phyloP scores from a whole-genome alignment of 2,888 invertebrate species.

The Noctuana brunneofusca region DNA sequence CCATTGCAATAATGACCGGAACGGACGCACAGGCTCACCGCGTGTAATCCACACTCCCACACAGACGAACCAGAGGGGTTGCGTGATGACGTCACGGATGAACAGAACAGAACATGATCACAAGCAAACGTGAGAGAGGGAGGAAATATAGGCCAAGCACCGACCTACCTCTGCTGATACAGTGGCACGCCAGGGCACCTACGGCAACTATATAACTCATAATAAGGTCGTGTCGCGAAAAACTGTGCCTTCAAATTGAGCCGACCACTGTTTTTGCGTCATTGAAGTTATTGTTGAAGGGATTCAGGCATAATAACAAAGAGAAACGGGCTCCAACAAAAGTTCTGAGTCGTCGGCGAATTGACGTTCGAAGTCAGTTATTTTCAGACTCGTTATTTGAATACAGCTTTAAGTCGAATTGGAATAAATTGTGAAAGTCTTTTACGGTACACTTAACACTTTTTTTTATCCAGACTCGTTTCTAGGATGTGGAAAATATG shows the following conservation, averaged over 20 bases:
- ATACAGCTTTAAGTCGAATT: constrained; percentile 27
- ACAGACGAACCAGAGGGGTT: constrained; percentile 55
- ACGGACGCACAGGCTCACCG: constrained; percentile 44
- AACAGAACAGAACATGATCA: constrained; percentile 51
- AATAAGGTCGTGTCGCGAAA: constrained; percentile 45
- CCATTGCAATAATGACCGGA: constrained; percentile 52
- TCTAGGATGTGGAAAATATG: too few relatives aligned
- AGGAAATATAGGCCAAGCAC: constrained; percentile 79
- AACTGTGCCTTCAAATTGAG: constrained; percentile 41
- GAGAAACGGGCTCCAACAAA: constrained; percentile 21
- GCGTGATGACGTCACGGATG: constrained; percentile 74
- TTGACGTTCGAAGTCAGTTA: constrained; percentile 15
- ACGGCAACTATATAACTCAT: constrained; percentile 58
- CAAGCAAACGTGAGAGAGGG: constrained; percentile 49
- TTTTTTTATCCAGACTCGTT: neutral
- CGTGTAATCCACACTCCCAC: constrained; percentile 62
- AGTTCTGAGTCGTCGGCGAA: constrained; percentile 19
- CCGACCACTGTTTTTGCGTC: constrained; percentile 16
- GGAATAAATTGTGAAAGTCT: constrained; percentile 11
- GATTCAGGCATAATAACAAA: constrained; percentile 12
- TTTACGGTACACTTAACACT: neutral
- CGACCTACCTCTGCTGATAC: constrained; percentile 77
- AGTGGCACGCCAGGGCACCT: constrained; percentile 61
- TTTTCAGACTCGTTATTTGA: constrained; percentile 23
- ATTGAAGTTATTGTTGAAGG: constrained; percentile 21